Percentiles rank a stretch among this genome's conserved stretches.
Evolutionary conservation across 2,797 vertebrate genomes (phyloP).

Genomic region (Coregonus ussuriensis): DNA sequence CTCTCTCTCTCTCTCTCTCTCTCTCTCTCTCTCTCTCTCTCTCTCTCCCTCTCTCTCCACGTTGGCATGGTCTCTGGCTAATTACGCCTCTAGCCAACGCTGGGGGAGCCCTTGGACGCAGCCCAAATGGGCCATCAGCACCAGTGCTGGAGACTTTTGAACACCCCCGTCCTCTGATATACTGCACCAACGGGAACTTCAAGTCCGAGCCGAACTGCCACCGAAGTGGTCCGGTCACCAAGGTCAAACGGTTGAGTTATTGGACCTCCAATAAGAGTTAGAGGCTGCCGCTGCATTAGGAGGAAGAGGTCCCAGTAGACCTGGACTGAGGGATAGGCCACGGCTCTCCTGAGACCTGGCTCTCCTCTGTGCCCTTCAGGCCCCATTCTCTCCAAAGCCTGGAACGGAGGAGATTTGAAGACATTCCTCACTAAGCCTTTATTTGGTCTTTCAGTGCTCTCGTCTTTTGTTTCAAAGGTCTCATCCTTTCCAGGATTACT

Average conservation of each 20-base stretch:
- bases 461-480: background rate
- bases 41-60: constrained; percentile 29
- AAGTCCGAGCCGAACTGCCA: constrained; percentile 15
- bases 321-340: constrained; percentile 22
- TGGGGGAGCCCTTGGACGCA: constrained; percentile 79
- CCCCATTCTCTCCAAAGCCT: background rate
- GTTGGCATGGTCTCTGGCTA: constrained; percentile 46
- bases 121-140: constrained; percentile 75
- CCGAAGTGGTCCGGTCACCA: constrained; percentile 25
- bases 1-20: constrained; percentile 7
- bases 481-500: background rate
- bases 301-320: background rate
- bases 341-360: background rate
- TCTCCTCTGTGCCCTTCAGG: background rate
- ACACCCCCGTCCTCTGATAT: background rate
- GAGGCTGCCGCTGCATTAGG: background rate
- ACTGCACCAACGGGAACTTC: constrained; percentile 27
- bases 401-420: background rate
- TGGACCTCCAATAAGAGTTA: background rate
- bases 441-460: background rate
- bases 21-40: background rate
- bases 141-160: constrained; percentile 15
- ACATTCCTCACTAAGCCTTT: background rate
- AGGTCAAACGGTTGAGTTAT: constrained; percentile 34
- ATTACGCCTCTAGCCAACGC: constrained; percentile 79